Percentiles rank a stretch among this genome's conserved stretches.
Evolutionary conservation across 2,888 invertebrate genomes (phyloP).

Genomic region (Drosophila eohydei): DNA sequence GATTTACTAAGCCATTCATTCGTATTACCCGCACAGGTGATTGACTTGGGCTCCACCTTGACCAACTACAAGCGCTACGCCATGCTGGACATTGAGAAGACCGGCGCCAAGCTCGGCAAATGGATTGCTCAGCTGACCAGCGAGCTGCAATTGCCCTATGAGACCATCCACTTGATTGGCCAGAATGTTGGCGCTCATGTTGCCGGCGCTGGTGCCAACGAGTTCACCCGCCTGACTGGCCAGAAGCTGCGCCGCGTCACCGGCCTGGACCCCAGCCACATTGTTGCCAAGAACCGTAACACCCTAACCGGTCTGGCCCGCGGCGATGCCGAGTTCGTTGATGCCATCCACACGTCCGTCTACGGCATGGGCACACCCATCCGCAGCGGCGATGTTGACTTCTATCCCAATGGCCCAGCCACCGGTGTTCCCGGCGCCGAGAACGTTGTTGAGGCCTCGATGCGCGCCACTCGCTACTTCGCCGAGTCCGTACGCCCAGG

Average conservation of each 20-base stretch:
- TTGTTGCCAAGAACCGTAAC: constrained; percentile 68
- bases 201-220: constrained; percentile 81
- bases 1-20: background rate
- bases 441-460: constrained; percentile 80
- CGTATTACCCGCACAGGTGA: constrained; percentile 44
- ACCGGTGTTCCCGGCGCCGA: constrained; percentile 78
- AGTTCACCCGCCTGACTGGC: constrained; percentile 76
- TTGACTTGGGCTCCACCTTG: constrained; percentile 78
- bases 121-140: constrained; percentile 70
- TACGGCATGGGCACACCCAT: constrained; percentile 74
- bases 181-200: constrained; percentile 82
- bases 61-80: constrained; percentile 66
- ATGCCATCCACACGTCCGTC: constrained; percentile 82
- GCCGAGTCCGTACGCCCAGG: constrained; percentile 84
- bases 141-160: constrained; percentile 65
- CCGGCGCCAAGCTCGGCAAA: constrained; percentile 75
- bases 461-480: constrained; percentile 81
- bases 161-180: constrained; percentile 81
- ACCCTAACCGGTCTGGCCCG: constrained; percentile 75
- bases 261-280: constrained; percentile 81
- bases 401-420: constrained; percentile 82
- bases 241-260: constrained; percentile 82
- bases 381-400: constrained; percentile 82
- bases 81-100: constrained; percentile 70
- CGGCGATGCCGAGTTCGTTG: constrained; percentile 84